These are phyloP conservation scores for Bradypodion pumilum DNA, from an alignment of 2,797 vertebrate genomes.

Conservation along the genomic window DNA sequence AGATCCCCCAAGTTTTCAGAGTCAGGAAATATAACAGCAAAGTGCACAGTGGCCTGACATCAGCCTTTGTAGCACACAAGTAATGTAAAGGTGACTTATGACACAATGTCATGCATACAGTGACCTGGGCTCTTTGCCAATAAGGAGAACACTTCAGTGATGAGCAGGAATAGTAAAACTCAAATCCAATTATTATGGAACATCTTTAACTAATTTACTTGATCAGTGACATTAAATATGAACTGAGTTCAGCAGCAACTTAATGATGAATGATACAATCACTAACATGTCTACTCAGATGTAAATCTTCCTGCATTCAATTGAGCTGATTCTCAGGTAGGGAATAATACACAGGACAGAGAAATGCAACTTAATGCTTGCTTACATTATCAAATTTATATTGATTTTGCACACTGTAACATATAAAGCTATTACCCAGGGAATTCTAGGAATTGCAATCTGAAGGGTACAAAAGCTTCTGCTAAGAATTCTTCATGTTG, in stretches of 20 bases:
- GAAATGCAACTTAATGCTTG: neutral
- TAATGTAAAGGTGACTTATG: neutral
- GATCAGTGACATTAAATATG: neutral
- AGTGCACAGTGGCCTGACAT: neutral
- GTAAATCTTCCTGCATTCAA: neutral
- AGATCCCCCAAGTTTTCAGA: neutral
- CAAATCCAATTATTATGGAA: neutral
- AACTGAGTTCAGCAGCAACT: neutral
- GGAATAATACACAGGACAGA: neutral
- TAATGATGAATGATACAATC: neutral
- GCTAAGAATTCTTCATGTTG: neutral
- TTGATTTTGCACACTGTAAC: neutral
- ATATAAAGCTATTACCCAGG: neutral
- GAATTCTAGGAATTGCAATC: neutral
- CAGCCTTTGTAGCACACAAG: neutral
- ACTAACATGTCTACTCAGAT: neutral
- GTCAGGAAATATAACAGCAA: neutral
- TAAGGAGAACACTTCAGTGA: neutral
- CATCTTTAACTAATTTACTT: slow-evolving; percentile 6
- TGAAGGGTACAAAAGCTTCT: neutral
- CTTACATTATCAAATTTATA: neutral
- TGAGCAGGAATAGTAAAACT: slow-evolving; percentile 2
- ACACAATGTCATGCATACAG: neutral
- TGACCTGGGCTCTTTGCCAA: neutral
- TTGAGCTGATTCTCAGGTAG: neutral